Base-by-base conservation (phyloP, 2,888 invertebrate genomes). In the Agrilus cyanescens region DNA sequence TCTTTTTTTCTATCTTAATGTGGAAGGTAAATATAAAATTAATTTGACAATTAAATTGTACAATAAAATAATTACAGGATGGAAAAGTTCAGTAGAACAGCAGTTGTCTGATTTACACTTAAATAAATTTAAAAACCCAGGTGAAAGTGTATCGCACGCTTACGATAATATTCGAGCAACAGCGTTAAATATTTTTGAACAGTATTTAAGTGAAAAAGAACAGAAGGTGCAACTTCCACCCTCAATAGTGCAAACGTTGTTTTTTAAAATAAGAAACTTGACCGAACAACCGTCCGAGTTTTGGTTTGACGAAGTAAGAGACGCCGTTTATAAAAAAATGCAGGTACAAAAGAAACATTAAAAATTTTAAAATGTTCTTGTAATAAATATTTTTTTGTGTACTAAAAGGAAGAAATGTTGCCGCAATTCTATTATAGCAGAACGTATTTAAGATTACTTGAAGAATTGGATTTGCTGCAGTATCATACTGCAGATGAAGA, bases 251-350 rank as follows among this genome's bases (percentile, higher is more conserved):
- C 76, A 78, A 53, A 70, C 71, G 50, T 67, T 85, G 38, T 61
- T 77, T 30, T 68, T 71, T 20, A 72, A 75, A 55, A 76, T 85
- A 44, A 72, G 76, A 51, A 65, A 63, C 46, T 48, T 66, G 20
- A 76, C 73, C 40, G 82, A 82, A 57, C 54, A 62, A 18, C 76
- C 81, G 4, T 72, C 71, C 18, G 81, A 85, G 44, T 70, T 74
- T 3, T 87, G 90, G 75, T 94, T 94, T 63, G 90, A 93, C 60
- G 84, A 85, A 47, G 75, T 88, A 13, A 85, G 89, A 65, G 71
- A 75, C 47, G 76, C 75, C 41, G 75, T 85, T 20, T 78, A 79
- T 48, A 79, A 79, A 54, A 80, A 67, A 57, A 66, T 72, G 59
- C 65, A 70, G 58, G 65, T 72, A 46, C 56, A 56, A 20, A n/a